A percentile compares a stretch with the other conserved stretches of the same genome.
Conservation (phyloP, 2,113 vertebrate genomes). For the Python bivittatus region DNA sequence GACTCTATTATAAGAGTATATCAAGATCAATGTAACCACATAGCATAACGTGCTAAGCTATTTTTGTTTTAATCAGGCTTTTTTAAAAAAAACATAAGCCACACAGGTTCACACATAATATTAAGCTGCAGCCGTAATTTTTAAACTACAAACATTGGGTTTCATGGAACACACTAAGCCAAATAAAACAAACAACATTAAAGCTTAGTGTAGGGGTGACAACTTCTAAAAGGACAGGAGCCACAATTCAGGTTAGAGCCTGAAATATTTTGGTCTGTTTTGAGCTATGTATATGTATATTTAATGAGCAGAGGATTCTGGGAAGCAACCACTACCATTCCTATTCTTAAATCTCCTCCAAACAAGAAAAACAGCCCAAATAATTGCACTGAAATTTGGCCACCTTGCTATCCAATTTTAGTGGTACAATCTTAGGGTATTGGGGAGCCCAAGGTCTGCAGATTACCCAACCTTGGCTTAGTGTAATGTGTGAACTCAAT, state of each 20-base stretch:
- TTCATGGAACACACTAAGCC: not conserved
- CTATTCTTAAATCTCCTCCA: not conserved
- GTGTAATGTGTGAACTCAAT: not conserved
- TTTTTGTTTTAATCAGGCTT: not conserved
- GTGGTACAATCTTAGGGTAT: not conserved
- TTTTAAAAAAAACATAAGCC: not conserved
- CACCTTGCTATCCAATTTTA: not conserved
- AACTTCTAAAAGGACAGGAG: not conserved
- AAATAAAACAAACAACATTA: not conserved
- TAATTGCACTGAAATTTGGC: not conserved
- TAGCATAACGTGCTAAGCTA: not conserved
- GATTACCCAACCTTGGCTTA: not conserved
- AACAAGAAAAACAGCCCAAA: not conserved
- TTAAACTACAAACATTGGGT: not conserved
- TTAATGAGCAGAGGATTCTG: not conserved
- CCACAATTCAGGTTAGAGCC: not conserved
- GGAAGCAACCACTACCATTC: not conserved
- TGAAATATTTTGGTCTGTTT: not conserved
- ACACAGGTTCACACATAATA: not conserved
- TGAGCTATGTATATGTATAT: not conserved
- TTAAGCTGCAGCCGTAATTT: not conserved
- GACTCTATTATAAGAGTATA: not conserved
- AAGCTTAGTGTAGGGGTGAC: not conserved
- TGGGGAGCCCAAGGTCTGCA: not conserved
- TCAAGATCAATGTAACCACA: constrained; percentile 38